Evolutionary conservation across 2,797 vertebrate genomes (phyloP).

Genomic region (Sebastes cheni): DNA sequence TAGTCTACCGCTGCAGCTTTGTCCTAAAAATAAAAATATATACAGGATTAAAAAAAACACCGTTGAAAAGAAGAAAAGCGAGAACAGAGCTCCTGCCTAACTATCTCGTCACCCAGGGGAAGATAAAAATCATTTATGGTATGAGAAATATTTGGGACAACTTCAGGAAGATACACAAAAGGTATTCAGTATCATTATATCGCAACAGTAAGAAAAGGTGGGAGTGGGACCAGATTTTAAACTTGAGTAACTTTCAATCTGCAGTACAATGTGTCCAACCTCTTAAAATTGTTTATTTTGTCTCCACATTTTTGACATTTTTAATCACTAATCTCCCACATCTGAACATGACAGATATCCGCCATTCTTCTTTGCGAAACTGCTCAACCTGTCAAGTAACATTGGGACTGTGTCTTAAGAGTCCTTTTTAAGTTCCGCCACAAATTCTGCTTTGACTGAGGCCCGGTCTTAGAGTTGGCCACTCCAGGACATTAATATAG

Average conservation of each 20-base stretch:
- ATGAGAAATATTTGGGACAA: neutral
- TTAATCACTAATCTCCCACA: neutral
- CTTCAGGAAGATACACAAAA: neutral
- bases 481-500: neutral
- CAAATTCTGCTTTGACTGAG: neutral
- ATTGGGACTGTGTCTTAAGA: neutral
- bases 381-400: neutral
- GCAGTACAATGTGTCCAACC: neutral
- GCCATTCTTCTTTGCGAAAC: neutral
- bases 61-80: neutral
- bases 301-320: neutral
- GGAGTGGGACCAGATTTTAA: neutral
- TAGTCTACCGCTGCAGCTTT: neutral
- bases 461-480: neutral
- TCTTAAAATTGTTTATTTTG: neutral
- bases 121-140: neutral
- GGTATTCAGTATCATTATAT: neutral
- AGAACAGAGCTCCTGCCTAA: neutral
- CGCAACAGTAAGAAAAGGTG: neutral
- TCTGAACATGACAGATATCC: neutral
- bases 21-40: neutral
- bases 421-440: neutral
- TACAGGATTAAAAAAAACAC: neutral
- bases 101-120: neutral
- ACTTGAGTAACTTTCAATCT: neutral